phyloP scores from a whole-genome alignment of 2,113 vertebrate genomes.

The Rhinogobius similis region DNA sequence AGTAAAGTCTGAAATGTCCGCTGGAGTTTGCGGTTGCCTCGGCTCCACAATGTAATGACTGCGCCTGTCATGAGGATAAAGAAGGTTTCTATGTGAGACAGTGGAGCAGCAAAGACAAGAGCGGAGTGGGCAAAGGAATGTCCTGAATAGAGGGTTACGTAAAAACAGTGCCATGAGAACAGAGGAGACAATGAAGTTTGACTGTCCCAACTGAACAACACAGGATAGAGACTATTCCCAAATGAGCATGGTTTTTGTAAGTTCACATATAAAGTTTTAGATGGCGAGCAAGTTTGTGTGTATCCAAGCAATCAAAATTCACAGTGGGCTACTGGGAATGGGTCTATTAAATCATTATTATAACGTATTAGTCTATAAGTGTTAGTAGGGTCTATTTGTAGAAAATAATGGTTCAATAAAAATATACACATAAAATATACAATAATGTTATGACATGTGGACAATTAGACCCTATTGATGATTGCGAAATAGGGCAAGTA shows the following conservation, averaged over 20 bases:
- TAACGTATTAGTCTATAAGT: neutral
- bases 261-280: neutral
- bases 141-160: slow-evolving; percentile 71
- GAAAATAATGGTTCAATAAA: no score
- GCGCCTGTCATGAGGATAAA: slow-evolving; percentile 71
- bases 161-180: slow-evolving; percentile 64
- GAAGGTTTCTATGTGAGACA: slow-evolving; percentile 65
- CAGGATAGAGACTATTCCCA: slow-evolving; percentile 1
- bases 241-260: neutral
- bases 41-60: slow-evolving; percentile 48
- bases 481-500: neutral
- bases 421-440: no score
- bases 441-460: neutral
- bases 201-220: slow-evolving; percentile 8
- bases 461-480: neutral
- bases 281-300: neutral
- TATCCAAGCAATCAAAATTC: neutral
- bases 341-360: neutral
- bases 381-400: neutral
- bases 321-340: neutral
- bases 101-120: slow-evolving; percentile 71
- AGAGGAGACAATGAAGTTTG: slow-evolving; percentile 34
- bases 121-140: slow-evolving; percentile 69
- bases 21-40: slow-evolving; percentile 52
- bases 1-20: slow-evolving; percentile 29